A percentile compares a stretch with the other conserved stretches of the same genome.
Conservation (phyloP, 2,888 invertebrate genomes). For the Heliconius sara region DNA sequence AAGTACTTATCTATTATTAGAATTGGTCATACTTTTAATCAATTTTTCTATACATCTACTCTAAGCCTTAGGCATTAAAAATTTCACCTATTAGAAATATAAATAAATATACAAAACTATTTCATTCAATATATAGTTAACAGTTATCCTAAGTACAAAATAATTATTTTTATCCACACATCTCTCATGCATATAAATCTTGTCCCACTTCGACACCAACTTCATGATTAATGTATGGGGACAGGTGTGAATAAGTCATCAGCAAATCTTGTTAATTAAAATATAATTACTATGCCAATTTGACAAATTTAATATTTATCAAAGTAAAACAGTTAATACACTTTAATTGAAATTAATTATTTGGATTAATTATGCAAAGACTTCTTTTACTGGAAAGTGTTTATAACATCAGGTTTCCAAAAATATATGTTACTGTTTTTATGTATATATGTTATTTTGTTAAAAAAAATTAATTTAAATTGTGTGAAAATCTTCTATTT, state of each 20-base stretch:
- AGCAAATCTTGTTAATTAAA: neutral
- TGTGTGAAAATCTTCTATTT: too few relatives aligned
- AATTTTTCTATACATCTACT: neutral
- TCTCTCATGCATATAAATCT: neutral
- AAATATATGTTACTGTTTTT: too few relatives aligned
- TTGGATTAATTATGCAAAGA: too few relatives aligned
- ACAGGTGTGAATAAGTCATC: constrained; percentile 19
- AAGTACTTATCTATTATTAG: neutral
- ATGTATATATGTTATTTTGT: too few relatives aligned
- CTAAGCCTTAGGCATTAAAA: too few relatives aligned
- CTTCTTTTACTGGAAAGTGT: too few relatives aligned
- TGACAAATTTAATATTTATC: neutral
- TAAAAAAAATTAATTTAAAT: too few relatives aligned
- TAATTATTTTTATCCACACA: neutral
- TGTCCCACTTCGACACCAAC: neutral
- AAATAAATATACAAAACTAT: neutral
- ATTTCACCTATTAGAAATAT: neutral
- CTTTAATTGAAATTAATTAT: too few relatives aligned
- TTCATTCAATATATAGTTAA: neutral
- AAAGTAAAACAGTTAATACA: too few relatives aligned
- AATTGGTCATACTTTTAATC: neutral
- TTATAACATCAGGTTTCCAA: too few relatives aligned
- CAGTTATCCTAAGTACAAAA: neutral
- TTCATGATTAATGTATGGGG: constrained; percentile 5
- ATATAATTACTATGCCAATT: neutral